Base-by-base conservation (phyloP, 2,888 invertebrate species). In the Sturmia bella region DNA sequence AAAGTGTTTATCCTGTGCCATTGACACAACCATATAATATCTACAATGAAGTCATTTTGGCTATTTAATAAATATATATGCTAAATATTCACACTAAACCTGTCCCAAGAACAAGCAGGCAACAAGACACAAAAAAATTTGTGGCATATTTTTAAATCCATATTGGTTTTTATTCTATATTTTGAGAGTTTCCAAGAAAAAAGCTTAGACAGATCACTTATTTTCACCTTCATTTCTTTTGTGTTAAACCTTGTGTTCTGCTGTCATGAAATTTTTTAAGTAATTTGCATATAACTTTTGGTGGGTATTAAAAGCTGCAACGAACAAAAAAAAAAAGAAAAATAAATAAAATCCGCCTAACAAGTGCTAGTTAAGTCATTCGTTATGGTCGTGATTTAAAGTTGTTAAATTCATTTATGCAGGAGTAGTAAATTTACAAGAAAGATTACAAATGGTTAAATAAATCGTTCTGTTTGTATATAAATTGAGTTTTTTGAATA, bases 401-500 rank as follows among this genome's bases (percentile, higher is more conserved):
- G 41, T 76, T 70, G 50, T 69, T 75, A 66, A 54, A 59, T 59
- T 76, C 75, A 80, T 73, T 81, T 81, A 76, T 81, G 70, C 80
- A 19, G 41, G 64, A 74, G 61, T n/a, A n/a, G n/a, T n/a, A n/a
- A n/a, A 61, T 66, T 48, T 32, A 3, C 3, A 1, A 32, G 6
- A 32, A 6, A 32, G 17, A 17, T 17, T 50, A 56, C 32, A 21
- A 11, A 32, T 24, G 4, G 13, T 24, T 32, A 66, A 64, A 56
- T 54, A 52, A 72, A 61, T 68, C 27, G 50, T 80, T 66, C 37
- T 75, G 48, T 80, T 69, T 69, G 64, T 70, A 66, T 75, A 80
- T 80, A 80, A 80, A 80, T 80, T 76, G 70, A 48, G 45, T 76
- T 68, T 66, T 80, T 80, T 80, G 66, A 70, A 76, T 72, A 80